A percentile compares a stretch with the other conserved stretches of the same genome.
Evolutionary conservation across 2,888 invertebrate genomes (phyloP).

Genomic region (Myathropa florea): DNA sequence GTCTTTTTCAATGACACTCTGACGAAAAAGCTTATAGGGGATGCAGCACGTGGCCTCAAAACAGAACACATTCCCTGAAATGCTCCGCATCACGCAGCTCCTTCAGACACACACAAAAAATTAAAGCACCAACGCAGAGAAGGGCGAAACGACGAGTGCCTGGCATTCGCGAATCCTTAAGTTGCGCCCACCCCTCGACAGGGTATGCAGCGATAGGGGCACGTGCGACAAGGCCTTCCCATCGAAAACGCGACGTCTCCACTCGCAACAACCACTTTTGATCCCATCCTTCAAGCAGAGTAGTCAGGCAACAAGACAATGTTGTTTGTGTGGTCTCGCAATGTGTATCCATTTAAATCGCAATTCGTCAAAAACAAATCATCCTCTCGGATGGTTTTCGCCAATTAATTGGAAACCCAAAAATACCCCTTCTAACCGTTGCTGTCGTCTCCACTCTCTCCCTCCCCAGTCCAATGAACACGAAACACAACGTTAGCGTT

Average conservation of each 20-base stretch:
- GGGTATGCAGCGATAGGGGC: neutral
- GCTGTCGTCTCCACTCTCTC: neutral
- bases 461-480: neutral
- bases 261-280: neutral
- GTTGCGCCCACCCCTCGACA: neutral
- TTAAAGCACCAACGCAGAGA: neutral
- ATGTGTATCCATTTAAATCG: neutral
- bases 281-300: neutral
- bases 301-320: neutral
- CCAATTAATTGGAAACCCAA: constrained; percentile 1
- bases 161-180: neutral
- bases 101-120: neutral
- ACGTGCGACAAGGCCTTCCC: constrained; percentile 7
- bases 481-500: neutral
- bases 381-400: neutral
- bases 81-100: neutral
- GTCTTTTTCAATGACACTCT: neutral
- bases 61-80: neutral
- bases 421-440: too few relatives aligned
- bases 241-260: neutral
- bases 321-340: neutral
- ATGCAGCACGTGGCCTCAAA: constrained; percentile 22
- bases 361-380: constrained; percentile 5
- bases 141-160: neutral
- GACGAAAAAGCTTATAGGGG: neutral